Percentiles rank a stretch among this genome's conserved stretches.
Evolutionary conservation across 1,140 invertebrate genomes (phyloP).

Genomic region (Brachionus rotundiformis): DNA sequence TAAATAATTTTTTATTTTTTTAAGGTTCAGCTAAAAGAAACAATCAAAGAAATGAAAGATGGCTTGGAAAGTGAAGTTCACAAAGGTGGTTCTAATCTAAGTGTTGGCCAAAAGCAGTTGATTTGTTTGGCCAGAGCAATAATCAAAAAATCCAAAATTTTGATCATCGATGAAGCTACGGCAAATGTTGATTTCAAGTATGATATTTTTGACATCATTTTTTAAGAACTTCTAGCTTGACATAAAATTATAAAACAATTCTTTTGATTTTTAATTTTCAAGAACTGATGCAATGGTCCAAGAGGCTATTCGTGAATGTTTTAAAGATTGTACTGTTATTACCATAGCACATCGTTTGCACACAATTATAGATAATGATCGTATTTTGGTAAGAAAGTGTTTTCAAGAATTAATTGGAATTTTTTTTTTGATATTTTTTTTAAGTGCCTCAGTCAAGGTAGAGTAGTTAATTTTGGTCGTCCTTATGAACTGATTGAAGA

Average conservation of each 20-base stretch:
- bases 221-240: too few species aligned
- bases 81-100: conserved; percentile 77
- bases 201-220: too few species aligned
- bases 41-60: conserved; percentile 50
- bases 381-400: conserved; percentile 24
- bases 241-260: conserved; percentile 49
- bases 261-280: neutral
- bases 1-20: neutral
- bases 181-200: conserved; percentile 61
- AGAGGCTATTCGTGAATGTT: conserved; percentile 73
- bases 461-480: neutral
- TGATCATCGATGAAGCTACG: conserved; percentile 66
- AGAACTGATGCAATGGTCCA: conserved; percentile 68
- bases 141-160: conserved; percentile 66
- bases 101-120: conserved; percentile 79
- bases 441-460: conserved; percentile 24
- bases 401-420: neutral
- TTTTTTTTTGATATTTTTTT: neutral
- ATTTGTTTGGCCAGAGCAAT: conserved; percentile 69
- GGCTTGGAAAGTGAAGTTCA: conserved; percentile 69
- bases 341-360: conserved; percentile 67
- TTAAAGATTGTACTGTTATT: conserved; percentile 75
- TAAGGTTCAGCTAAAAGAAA: conserved; percentile 52
- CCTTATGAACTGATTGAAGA: neutral
- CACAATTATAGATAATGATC: conserved; percentile 63